phyloP scores from a whole-genome alignment of 1,140 invertebrate genomes.

The Papilio aristodemus region DNA sequence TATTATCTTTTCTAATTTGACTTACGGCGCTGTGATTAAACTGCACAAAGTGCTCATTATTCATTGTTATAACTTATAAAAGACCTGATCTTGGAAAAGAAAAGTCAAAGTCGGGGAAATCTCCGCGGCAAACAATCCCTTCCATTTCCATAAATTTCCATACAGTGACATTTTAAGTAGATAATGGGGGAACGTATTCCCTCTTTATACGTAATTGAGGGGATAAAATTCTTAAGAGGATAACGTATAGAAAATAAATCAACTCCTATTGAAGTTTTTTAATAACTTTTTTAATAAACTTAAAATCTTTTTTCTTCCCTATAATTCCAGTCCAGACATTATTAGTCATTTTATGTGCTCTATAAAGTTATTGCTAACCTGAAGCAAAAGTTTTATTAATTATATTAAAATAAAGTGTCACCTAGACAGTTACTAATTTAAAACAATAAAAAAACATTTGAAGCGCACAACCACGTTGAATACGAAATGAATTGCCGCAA shows the following conservation, averaged over 20 bases:
- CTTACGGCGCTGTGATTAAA: slow-evolving; percentile 5
- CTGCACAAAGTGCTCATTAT: slow-evolving; percentile 25
- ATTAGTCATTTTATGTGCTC: too few species aligned
- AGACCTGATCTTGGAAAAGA: slow-evolving; percentile 29
- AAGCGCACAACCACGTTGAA: not conserved
- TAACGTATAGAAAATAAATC: not conserved
- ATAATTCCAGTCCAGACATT: too few species aligned
- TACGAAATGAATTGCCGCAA: slow-evolving; percentile 22
- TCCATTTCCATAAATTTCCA: slow-evolving; percentile 34
- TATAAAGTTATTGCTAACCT: not conserved
- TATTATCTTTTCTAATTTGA: not conserved
- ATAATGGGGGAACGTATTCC: slow-evolving; percentile 33
- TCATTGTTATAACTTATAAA: slow-evolving; percentile 33
- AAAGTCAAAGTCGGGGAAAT: slow-evolving; percentile 29
- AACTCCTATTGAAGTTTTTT: not conserved
- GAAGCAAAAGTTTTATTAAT: slow-evolving; percentile 1
- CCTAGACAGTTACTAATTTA: slow-evolving; percentile 18
- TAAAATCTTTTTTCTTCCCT: too few species aligned
- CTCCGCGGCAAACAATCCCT: slow-evolving; percentile 30
- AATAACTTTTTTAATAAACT: not conserved
- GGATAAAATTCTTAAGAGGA: not conserved
- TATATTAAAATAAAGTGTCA: not conserved
- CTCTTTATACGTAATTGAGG: slow-evolving; percentile 7
- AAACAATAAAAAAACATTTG: slow-evolving; percentile 20
- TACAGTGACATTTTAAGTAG: slow-evolving; percentile 33